phyloP scores from a whole-genome alignment of 2,888 invertebrate species.

The Metopia argyrocephala region DNA sequence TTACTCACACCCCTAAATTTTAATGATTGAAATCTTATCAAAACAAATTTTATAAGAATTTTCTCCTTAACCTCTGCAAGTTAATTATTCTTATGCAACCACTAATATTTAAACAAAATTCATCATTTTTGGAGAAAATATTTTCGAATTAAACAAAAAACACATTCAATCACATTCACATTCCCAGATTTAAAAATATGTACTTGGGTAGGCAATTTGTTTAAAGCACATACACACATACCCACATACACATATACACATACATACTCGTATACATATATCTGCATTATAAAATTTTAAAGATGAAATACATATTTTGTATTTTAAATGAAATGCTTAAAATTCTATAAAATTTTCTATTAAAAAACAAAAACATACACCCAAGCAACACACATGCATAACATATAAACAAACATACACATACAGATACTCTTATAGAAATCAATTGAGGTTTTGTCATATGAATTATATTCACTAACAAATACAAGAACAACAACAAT shows the following conservation, averaged over 20 bases:
- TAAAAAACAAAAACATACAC: too few relatives aligned
- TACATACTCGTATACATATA: not conserved
- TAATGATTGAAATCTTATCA: not conserved
- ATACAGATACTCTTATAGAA: not conserved
- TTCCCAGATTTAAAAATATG: not conserved
- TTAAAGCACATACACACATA: slow-evolving; percentile 31
- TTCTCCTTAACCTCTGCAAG: not conserved
- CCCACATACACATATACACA: not conserved
- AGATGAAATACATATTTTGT: too few relatives aligned
- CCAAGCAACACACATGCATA: too few relatives aligned
- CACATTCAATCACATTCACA: too few relatives aligned
- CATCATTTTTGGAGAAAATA: not conserved
- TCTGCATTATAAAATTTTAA: too few relatives aligned
- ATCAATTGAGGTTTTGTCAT: slow-evolving; percentile 54
- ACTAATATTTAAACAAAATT: not conserved
- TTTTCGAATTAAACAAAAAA: not conserved
- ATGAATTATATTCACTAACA: slow-evolving; percentile 51
- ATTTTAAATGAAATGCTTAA: too few relatives aligned
- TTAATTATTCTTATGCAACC: not conserved
- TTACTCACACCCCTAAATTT: not conserved
- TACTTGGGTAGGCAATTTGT: slow-evolving; percentile 27
- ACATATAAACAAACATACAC: not conserved
- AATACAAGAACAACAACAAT: slow-evolving; percentile 13
- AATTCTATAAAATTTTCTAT: too few relatives aligned
- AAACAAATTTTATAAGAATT: not conserved